Base-by-base conservation (phyloP, 2,888 invertebrate genomes). In the Lycocerus yunnanus region DNA sequence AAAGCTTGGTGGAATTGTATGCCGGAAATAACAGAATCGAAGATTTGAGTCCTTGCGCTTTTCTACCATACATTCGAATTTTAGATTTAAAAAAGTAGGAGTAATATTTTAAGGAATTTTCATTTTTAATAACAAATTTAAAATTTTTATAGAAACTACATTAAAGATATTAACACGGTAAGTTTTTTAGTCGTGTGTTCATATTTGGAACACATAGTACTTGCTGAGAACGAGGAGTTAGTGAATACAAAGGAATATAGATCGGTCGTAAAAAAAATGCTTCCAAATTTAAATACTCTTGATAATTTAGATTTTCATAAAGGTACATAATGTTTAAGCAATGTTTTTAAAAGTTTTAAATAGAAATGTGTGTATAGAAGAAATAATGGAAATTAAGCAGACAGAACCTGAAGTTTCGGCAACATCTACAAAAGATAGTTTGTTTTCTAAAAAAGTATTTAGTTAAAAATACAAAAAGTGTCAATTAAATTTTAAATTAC, bases 1-100 rank as follows among this genome's bases (percentile, higher is more conserved):
- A 90, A 3, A 88, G 88, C 18, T 83, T 94, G 15, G 88, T 90
- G 66, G 91, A 91, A 72, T 86, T 94, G 11, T 88, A 91, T 78
- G 93, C 92, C 0, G 88, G 90, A 61, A 89, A 90, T 66, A 94
- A 94, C 84, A 88, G 88, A 69, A 88, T 94, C 10, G 89, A 88
- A 69, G 91, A 93, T 74, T 85, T 93, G 63, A 90, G 91, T 60
- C 90, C 92, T 0, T 87, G 93, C 73, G 89, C 91, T 0, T 91
- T 90, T 15, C 84, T 93, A 18, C 77, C 85, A 0, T 78, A 87
- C 43, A 82, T 91, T 6, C 85, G 85, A 76, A 84, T 86, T 13
- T 80, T 91, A 1, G 89, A 89, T 83, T 81, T 88, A 3, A 78
- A 81, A 78, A 84, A 84, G 89, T n/a, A n/a, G n/a, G n/a, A n/a